Evolutionary conservation across 30 jellyfish, hydroid and myxozoan species (phyloP).

Genomic region (Catostylus mosaicus): DNA sequence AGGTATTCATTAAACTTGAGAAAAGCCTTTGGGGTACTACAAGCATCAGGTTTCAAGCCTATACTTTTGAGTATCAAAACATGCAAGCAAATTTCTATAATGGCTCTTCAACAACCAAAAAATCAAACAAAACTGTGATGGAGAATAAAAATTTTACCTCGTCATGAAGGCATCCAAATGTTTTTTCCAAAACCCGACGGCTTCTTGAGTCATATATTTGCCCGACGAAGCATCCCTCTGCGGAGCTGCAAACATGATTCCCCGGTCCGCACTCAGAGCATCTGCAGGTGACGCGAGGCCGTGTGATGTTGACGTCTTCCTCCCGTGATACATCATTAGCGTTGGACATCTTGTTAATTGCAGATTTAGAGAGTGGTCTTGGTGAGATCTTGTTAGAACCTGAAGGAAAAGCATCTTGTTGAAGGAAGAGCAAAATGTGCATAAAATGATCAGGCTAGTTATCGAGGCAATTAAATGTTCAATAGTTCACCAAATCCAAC

Average conservation of each 20-base stretch:
- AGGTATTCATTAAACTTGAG: no score
- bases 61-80: no score
- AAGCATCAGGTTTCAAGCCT: no score
- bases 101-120: no score
- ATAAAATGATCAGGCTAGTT: no score
- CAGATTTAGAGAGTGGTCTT: constrained; percentile 40
- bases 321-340: not conserved
- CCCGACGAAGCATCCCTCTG: constrained; percentile 78
- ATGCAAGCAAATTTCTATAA: no score
- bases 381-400: constrained; percentile 60
- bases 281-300: constrained; percentile 43
- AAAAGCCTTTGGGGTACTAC: no score
- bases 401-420: not conserved
- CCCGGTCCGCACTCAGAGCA: constrained; percentile 79
- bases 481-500: no score
- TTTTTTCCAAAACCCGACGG: constrained; percentile 22
- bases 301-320: not conserved
- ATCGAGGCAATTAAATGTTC: no score
- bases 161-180: constrained; percentile 78
- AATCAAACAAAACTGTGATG: no score
- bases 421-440: no score
- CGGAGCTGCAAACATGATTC: constrained; percentile 35
- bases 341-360: constrained; percentile 14
- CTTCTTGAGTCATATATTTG: constrained; percentile 38
- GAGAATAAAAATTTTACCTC: not conserved